Evolutionary conservation across 2,113 vertebrate genomes (phyloP), one percentile per base, ranked within the genome.

Genomic region (Cyanocitta stelleri): DNA sequence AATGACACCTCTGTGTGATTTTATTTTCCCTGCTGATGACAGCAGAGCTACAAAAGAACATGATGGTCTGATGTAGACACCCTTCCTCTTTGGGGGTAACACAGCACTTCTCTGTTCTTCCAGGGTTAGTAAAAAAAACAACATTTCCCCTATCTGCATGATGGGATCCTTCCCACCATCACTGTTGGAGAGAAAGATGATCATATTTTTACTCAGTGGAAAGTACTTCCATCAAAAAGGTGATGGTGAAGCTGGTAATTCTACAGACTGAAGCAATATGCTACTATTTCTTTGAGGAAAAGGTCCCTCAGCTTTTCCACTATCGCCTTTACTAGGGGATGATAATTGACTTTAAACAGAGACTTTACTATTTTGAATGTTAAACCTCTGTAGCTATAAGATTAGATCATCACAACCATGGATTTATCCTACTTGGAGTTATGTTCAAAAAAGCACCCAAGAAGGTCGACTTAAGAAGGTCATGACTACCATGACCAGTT

Each of bases 181-280:
- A 30, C 12, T 4, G 1, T 2, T 44, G 3, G 17, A 82, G 24
- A 85, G 48, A 62, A 63, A 37, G n/a, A 5, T 37, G 22, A 32
- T 29, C 20, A n/a, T 17, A 1, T 19, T 58, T 37, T 54, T 54
- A 41, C 22, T 72, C 32, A 62, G 3, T 0, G 0, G n/a, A 12
- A 85, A 66, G 10, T n/a, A 15, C 23, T 80, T 91, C 27, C 17
- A n/a, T 68, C 16, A 76, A 22, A 89, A 76, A 77, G 16, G 18
- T 66, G 61, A 18, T 39, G 16, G 33, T 56, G 74, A 74, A 66
- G n/a, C 12, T 64, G 17, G 1, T 56, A 48, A 33, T 13, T 66
- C 33, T n/a, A 71, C 15, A 66, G 33, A 43, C 16, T n/a, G 37
- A 74, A 66, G 14, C 9, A 61, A 66, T 48, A 24, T 16, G 8